Conservation (phyloP, 2,113 vertebrate species). For the Anarhynchus alexandrinus region DNA sequence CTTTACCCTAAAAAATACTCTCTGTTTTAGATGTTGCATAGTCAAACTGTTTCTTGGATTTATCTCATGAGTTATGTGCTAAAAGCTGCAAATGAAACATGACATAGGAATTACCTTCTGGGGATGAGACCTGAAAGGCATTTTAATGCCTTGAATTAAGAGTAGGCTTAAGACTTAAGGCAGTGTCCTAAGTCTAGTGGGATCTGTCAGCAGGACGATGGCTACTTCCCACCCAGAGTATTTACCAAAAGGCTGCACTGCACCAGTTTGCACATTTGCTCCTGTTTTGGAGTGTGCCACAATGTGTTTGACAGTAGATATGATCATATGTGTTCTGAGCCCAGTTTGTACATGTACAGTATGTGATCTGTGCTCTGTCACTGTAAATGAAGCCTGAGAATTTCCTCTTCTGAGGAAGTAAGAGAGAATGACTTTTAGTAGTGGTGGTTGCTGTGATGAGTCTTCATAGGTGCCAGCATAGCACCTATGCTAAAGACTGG, state of each 20-base stretch:
- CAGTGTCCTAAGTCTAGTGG: background rate
- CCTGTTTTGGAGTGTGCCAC: background rate
- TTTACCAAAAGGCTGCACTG: background rate
- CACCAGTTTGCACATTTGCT: background rate
- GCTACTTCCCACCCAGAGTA: background rate
- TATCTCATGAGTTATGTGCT: background rate
- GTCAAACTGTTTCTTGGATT: background rate
- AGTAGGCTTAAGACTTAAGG: background rate
- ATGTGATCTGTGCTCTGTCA: background rate
- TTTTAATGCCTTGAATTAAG: background rate
- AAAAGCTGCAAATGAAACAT: background rate
- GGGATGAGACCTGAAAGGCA: background rate
- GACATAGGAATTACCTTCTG: background rate
- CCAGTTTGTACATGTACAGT: background rate
- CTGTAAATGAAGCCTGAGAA: background rate
- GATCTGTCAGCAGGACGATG: background rate
- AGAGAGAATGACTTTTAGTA: background rate
- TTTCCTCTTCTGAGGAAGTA: background rate
- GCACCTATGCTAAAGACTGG: rapidly evolving
- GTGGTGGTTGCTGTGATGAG: background rate
- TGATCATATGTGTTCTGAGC: background rate
- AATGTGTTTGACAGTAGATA: background rate
- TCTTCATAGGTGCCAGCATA: background rate
- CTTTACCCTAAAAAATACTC: background rate
- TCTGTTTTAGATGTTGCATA: background rate